Evolutionary conservation across 2,113 vertebrate species (phyloP).

Genomic region (Phalacrocorax aristotelis): DNA sequence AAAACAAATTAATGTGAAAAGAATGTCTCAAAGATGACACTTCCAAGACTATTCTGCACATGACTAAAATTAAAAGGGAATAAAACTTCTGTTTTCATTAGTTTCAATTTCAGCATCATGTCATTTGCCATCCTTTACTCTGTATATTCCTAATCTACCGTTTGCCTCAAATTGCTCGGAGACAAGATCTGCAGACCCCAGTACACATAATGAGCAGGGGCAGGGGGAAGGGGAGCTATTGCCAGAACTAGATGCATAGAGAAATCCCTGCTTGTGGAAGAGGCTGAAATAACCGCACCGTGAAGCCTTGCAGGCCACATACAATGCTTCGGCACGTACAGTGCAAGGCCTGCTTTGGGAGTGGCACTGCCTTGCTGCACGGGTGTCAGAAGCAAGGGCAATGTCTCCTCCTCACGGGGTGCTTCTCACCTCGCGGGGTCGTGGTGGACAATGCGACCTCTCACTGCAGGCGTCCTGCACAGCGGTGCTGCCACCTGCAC

Average conservation of each 20-base stretch:
- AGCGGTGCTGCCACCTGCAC: neutral
- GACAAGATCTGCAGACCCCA: neutral
- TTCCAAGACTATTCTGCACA: neutral
- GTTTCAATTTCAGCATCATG: neutral
- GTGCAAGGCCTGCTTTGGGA: too few species aligned
- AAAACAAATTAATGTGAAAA: slow-evolving; percentile 29
- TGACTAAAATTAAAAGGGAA: neutral
- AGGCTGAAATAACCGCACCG: neutral
- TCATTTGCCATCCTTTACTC: neutral
- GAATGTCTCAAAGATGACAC: neutral
- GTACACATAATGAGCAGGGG: neutral
- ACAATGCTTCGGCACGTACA: accelerated
- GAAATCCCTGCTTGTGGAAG: neutral
- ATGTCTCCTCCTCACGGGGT: accelerated
- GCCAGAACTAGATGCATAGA: neutral
- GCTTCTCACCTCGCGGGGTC: neutral
- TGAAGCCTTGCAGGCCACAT: neutral
- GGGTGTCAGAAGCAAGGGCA: neutral
- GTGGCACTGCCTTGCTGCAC: neutral
- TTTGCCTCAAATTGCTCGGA: neutral
- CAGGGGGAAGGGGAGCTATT: neutral
- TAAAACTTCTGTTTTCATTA: neutral
- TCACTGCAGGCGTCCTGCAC: accelerated
- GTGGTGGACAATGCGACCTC: neutral
- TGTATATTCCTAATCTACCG: neutral